phyloP scores from a whole-genome alignment of 2,797 vertebrate species.

The Pangasius larnaudii region DNA sequence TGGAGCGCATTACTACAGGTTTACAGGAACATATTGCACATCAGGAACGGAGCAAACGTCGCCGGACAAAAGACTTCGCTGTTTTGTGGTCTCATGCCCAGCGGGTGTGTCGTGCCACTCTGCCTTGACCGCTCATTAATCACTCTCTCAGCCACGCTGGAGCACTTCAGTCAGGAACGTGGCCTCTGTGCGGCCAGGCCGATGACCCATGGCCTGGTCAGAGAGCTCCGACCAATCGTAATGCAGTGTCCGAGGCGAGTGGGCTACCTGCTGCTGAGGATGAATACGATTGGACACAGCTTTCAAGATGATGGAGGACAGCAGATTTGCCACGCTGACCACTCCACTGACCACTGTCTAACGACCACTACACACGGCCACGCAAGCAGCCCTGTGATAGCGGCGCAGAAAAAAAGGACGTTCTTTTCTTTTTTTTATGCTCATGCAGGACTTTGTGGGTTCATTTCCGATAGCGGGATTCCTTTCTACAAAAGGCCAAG shows the following conservation, averaged over 20 bases:
- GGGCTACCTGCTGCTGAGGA: slow-evolving; percentile 93
- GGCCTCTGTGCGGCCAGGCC: slow-evolving; percentile 79
- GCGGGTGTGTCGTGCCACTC: slow-evolving; percentile 52
- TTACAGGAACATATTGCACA: slow-evolving; percentile 39
- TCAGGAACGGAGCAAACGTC: slow-evolving; percentile 11
- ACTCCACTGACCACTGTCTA: slow-evolving; percentile 65
- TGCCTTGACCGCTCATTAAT: slow-evolving; percentile 76
- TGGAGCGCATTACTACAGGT: slow-evolving; percentile 36
- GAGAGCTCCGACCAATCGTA: slow-evolving; percentile 77
- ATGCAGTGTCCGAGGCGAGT: slow-evolving; percentile 76
- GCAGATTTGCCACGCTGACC: slow-evolving; percentile 82
- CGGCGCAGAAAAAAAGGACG: slow-evolving; percentile 58
- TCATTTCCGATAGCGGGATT: slow-evolving; percentile 37
- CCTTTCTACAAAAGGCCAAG: slow-evolving; percentile 33
- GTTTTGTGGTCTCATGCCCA: slow-evolving; percentile 50
- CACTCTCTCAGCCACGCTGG: slow-evolving; percentile 66
- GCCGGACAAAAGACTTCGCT: slow-evolving; percentile 54
- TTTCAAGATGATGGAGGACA: slow-evolving; percentile 88
- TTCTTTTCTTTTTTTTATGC: slow-evolving; percentile 54
- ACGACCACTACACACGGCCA: slow-evolving; percentile 51
- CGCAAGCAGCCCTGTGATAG: slow-evolving; percentile 62
- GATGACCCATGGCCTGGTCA: slow-evolving; percentile 88
- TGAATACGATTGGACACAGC: slow-evolving; percentile 93
- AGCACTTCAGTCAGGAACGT: slow-evolving; percentile 78
- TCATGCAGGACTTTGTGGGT: slow-evolving; percentile 41